phyloP scores from a whole-genome alignment of 2,113 vertebrate species.

The Gallinago paraguaiae region DNA sequence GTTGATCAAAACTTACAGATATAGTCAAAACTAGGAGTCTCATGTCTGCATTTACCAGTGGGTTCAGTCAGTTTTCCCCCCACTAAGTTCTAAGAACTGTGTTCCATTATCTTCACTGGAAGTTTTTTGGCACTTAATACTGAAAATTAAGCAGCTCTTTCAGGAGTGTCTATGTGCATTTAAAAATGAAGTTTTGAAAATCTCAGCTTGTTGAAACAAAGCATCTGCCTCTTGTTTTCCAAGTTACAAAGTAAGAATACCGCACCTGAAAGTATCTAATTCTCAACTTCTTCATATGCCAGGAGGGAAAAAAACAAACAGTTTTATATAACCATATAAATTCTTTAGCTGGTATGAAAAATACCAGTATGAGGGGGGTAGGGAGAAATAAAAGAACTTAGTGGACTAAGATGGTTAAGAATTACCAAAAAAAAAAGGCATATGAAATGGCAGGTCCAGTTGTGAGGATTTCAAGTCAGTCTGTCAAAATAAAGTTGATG shows the following conservation, averaged over 20 bases:
- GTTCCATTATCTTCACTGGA: neutral
- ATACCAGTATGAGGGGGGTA: neutral
- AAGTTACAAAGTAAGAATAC: neutral
- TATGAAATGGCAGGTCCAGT: neutral
- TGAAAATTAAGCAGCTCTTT: slow-evolving; percentile 15
- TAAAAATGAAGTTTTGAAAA: neutral
- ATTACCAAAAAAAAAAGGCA: neutral
- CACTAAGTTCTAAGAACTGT: neutral
- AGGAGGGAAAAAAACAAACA: neutral
- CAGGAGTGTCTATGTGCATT: neutral
- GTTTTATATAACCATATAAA: neutral
- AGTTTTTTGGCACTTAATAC: neutral
- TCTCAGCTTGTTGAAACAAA: neutral
- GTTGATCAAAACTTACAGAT: neutral
- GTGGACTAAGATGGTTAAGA: neutral
- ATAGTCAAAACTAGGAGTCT: neutral
- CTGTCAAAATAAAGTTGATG: neutral
- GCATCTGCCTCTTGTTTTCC: neutral
- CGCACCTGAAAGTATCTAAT: neutral
- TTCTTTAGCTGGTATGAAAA: neutral
- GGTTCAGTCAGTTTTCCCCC: neutral
- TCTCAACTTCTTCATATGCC: neutral
- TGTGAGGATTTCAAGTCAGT: neutral
- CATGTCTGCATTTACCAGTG: neutral
- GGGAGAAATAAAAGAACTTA: neutral